Conservation (phyloP, 2,113 vertebrate species). For the Aegotheles bennettii region DNA sequence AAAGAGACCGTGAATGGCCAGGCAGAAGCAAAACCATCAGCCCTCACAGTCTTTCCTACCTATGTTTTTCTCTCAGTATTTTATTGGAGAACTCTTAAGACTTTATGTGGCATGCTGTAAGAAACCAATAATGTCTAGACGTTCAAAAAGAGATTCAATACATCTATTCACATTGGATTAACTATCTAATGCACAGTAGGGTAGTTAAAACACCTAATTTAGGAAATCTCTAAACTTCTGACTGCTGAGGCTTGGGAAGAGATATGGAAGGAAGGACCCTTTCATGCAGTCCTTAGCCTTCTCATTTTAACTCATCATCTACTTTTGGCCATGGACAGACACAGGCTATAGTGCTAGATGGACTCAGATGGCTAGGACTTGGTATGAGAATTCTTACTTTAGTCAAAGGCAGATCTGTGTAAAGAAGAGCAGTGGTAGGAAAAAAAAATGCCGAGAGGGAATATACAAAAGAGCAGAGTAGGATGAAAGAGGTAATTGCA, state of each 20-base stretch:
- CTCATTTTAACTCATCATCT: background rate
- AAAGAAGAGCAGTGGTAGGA: background rate
- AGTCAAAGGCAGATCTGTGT: background rate
- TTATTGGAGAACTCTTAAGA: background rate
- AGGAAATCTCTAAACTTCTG: background rate
- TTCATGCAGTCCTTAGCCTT: background rate
- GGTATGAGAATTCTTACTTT: background rate
- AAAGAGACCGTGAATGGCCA: background rate
- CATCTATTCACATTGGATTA: background rate
- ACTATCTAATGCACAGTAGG: background rate
- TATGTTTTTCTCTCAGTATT: background rate
- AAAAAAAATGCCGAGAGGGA: background rate
- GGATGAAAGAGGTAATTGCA: background rate
- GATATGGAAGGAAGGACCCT: background rate
- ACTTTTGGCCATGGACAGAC: background rate
- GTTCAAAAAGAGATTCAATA: background rate
- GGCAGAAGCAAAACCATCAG: background rate
- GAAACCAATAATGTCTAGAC: background rate
- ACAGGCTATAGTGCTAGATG: background rate
- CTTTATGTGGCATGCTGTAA: background rate
- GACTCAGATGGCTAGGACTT: background rate
- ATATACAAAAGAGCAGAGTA: background rate
- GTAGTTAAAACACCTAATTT: background rate
- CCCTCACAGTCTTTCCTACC: background rate
- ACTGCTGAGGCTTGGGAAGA: background rate